Evolutionary conservation across 2,888 invertebrate species (phyloP), one percentile per base, ranked within the genome.

Genomic region (Hofmannophila pseudospretella): DNA sequence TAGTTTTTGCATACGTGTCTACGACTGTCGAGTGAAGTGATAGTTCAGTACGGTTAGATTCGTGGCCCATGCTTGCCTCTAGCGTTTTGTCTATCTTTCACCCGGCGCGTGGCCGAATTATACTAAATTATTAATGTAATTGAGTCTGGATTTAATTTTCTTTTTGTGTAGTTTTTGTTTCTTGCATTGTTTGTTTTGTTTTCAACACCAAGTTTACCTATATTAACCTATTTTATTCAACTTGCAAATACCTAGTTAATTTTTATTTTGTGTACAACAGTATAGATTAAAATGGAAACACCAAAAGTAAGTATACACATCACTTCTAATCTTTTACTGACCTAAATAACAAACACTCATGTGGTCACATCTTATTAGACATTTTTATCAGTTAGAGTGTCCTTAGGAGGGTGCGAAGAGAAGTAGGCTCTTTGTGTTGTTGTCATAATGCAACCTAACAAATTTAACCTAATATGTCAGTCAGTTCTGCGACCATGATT

Each of bases 231-330:
- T 7, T 20, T 20, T 20, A 20, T 20, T 2, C 20, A 20, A 3
- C n/a, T n/a, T n/a, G n/a, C n/a, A n/a, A n/a, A n/a, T 19, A 10
- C 19, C 19, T 29, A 32, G 9, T 14, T 49, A 44, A 45, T 74
- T 77, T 58, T 4, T 16, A 16, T 16, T 16, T 16, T 5, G 3
- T 16, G 16, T 16, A 5, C n/a, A 16, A 16, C 16, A 44, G 47
- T 33, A 45, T 45, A 53, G 38, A 16, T 2, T 54, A 65, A 51
- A 57, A 68, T 68, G 66, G 66, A 59, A 50, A 51, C 38, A 47
- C 42, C 38, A 49, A 54, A 58, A 50, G 67, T 68, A 68, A 69
- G 65, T 69, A 23, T 16, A 5, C 5, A 60, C 66, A 68, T 67
- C 64, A 67, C 49, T 58, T 53, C 49, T 65, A 58, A 64, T 66